phyloP scores from a whole-genome alignment of 2,113 vertebrate genomes.

The Haemorhous mexicanus region DNA sequence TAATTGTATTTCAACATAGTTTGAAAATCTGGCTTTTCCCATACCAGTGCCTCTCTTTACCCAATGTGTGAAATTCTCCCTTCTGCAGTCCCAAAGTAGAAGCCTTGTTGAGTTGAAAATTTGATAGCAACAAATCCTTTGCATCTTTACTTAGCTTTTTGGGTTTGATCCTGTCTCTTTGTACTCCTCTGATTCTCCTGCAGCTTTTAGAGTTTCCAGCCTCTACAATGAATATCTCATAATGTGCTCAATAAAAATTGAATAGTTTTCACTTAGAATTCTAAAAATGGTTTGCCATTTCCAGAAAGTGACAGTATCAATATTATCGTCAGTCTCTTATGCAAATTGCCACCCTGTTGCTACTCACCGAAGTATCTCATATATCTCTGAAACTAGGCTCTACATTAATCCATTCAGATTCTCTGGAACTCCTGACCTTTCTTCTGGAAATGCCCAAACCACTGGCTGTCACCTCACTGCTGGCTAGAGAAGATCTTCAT shows the following conservation, averaged over 20 bases:
- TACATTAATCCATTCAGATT: not conserved
- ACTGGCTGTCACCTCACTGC: not conserved
- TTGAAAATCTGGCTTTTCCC: not conserved
- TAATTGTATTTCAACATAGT: not conserved
- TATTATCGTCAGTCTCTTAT: not conserved
- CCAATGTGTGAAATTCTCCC: not conserved
- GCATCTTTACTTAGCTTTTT: not conserved
- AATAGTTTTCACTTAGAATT: slow-evolving; percentile 35
- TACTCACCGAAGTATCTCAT: not conserved
- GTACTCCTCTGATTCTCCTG: not conserved
- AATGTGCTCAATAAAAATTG: slow-evolving; percentile 9
- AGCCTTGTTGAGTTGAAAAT: not conserved
- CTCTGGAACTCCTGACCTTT: not conserved
- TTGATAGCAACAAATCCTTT: not conserved
- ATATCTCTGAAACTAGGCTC: not conserved
- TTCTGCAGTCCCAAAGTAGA: not conserved
- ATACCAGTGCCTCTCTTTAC: not conserved
- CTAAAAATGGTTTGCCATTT: slow-evolving; percentile 27
- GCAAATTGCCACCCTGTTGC: not conserved
- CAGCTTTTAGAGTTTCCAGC: not conserved
- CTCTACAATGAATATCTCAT: not conserved
- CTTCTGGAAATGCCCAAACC: not conserved
- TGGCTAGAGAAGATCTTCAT: not conserved
- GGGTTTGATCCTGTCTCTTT: not conserved
- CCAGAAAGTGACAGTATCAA: slow-evolving; percentile 14